Conservation (phyloP, 2,113 vertebrate species). For the Dicrurus megarhynchus region DNA sequence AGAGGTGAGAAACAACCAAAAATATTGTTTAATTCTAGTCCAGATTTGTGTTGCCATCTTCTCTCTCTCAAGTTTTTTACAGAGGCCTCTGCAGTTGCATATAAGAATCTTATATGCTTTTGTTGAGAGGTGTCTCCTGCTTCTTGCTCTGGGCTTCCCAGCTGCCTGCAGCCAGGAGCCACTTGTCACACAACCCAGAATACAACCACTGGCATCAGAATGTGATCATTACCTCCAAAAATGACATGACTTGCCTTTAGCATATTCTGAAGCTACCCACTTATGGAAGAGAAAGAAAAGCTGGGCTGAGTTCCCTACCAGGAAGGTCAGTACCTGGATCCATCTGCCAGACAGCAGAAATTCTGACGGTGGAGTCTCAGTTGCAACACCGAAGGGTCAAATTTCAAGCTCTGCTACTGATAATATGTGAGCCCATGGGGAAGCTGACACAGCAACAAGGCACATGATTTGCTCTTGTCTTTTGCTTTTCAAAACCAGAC, state of each 20-base stretch:
- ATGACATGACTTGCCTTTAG: neutral
- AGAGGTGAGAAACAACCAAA: neutral
- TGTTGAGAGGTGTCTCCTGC: neutral
- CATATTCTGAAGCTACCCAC: neutral
- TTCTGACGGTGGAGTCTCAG: neutral
- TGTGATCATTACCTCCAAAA: neutral
- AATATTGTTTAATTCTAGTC: neutral
- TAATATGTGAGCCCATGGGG: neutral
- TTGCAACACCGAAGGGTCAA: neutral
- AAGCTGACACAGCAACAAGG: neutral
- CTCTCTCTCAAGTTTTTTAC: neutral
- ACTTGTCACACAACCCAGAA: neutral
- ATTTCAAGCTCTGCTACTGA: neutral
- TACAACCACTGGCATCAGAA: neutral
- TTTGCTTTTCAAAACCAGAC: neutral
- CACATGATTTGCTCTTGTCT: neutral
- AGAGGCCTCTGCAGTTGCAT: neutral
- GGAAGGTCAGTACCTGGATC: neutral
- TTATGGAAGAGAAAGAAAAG: neutral
- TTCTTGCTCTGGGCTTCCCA: neutral
- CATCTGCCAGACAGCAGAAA: neutral
- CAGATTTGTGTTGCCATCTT: neutral
- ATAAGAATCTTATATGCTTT: neutral
- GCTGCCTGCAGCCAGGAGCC: rapidly evolving
- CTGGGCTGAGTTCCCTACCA: neutral